Conservation (phyloP, 2,888 invertebrate genomes). For the Ectobius pallidus region DNA sequence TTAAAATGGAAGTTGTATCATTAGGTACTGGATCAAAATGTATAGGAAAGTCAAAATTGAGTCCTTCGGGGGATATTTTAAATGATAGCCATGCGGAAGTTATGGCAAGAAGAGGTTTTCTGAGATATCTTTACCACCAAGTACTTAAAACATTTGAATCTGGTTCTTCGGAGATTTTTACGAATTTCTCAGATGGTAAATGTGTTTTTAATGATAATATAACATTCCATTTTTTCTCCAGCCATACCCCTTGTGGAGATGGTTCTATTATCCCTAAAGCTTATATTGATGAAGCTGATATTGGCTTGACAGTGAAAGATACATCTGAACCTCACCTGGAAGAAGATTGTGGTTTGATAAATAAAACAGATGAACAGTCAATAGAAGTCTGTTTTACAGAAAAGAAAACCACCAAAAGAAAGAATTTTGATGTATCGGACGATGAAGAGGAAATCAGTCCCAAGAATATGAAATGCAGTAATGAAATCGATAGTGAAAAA, state of each 20-base stretch:
- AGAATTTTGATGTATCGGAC: too few species aligned
- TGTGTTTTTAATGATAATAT: conserved; percentile 63
- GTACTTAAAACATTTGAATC: conserved; percentile 55
- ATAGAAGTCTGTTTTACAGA: too few species aligned
- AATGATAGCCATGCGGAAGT: conserved; percentile 95
- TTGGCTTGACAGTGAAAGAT: conserved; percentile 42
- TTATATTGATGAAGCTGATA: conserved; percentile 46
- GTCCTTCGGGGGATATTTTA: conserved; percentile 69
- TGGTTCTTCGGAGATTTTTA: conserved; percentile 45
- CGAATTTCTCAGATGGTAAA: conserved; percentile 49
- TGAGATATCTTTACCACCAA: conserved; percentile 76
- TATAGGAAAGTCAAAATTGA: conserved; percentile 71
- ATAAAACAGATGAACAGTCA: too few species aligned
- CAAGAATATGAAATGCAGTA: too few species aligned
- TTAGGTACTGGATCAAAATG: conserved; percentile 93
- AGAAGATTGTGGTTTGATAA: too few species aligned
- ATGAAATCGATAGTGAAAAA: too few species aligned
- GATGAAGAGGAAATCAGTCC: too few species aligned
- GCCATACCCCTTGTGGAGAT: conserved; percentile 92
- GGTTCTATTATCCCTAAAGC: conserved; percentile 79
- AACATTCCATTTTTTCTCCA: conserved; percentile 83
- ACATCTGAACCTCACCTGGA: too few species aligned
- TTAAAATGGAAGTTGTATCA: conserved; percentile 66
- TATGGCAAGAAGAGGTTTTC: conserved; percentile 79
- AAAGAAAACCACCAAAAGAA: too few species aligned